These are phyloP conservation scores for Paelopatides confundens DNA, from an alignment of 53 echinoderm and acorn worm species.

Conservation along the genomic window DNA sequence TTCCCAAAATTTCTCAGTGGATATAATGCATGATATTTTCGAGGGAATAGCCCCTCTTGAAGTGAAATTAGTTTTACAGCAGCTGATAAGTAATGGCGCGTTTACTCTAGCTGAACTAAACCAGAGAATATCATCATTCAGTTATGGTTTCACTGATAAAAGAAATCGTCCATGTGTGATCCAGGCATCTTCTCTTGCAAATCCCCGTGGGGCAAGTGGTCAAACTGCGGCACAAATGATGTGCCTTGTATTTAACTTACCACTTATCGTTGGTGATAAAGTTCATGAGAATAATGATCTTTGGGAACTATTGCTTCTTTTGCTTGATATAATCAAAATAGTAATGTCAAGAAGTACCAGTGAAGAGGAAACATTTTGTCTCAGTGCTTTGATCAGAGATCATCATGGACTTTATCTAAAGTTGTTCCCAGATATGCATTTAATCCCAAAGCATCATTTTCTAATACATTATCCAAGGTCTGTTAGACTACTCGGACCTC, in stretches of 20 bases:
- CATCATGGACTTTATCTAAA: slow-evolving; percentile 62
- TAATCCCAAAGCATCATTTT: slow-evolving; percentile 64
- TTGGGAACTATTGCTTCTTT: slow-evolving; percentile 63
- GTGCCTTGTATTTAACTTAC: slow-evolving; percentile 62
- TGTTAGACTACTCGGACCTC: slow-evolving; percentile 61
- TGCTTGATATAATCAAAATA: slow-evolving; percentile 64
- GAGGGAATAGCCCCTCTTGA: slow-evolving; percentile 4
- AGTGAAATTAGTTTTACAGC: slow-evolving; percentile 31
- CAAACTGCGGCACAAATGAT: slow-evolving; percentile 73
- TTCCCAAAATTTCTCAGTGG: background rate
- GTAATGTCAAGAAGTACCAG: slow-evolving; percentile 56
- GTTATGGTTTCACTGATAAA: slow-evolving; percentile 57
- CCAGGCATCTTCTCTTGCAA: slow-evolving; percentile 34
- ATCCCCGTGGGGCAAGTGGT: slow-evolving; percentile 64
- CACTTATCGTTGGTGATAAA: slow-evolving; percentile 60
- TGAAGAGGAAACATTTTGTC: slow-evolving; percentile 67
- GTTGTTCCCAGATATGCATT: slow-evolving; percentile 51
- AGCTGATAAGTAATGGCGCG: slow-evolving; percentile 32
- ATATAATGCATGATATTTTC: slow-evolving; percentile 26
- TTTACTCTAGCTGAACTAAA: slow-evolving; percentile 54
- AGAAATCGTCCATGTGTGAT: slow-evolving; percentile 46
- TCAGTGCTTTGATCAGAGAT: slow-evolving; percentile 50
- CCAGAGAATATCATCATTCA: slow-evolving; percentile 59
- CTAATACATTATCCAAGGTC: slow-evolving; percentile 59
- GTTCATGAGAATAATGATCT: slow-evolving; percentile 53